Conservation (phyloP, 2,113 vertebrate species). For the Carassius gibelio region DNA sequence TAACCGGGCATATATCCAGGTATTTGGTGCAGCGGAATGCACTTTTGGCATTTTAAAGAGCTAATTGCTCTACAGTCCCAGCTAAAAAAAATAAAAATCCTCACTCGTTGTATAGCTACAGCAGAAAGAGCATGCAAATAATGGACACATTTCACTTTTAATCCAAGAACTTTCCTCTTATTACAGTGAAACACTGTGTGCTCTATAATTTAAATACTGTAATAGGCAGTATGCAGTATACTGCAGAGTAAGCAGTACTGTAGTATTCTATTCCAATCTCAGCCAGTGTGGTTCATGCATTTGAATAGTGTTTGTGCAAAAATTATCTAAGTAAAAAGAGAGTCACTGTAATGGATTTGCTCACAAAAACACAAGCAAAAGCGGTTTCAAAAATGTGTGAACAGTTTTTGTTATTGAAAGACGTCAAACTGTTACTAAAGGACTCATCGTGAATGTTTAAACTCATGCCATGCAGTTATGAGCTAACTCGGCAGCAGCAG, state of each 20-base stretch:
- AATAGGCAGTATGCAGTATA: background rate
- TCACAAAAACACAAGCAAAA: background rate
- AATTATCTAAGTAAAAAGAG: background rate
- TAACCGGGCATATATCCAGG: background rate
- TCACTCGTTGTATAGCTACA: background rate
- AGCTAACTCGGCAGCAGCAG: background rate
- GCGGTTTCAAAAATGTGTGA: background rate
- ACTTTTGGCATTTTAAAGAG: background rate
- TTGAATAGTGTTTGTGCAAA: background rate
- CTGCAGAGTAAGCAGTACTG: background rate
- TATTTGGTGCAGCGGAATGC: background rate
- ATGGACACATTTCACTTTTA: background rate
- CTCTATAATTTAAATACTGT: slow-evolving; percentile 7
- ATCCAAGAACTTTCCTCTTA: background rate
- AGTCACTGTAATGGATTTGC: background rate
- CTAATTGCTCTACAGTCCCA: background rate
- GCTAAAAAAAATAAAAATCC: background rate
- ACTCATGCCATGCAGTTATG: slow-evolving; percentile 34
- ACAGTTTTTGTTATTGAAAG: slow-evolving; percentile 23
- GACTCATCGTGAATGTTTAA: slow-evolving; percentile 35
- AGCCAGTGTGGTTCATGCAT: background rate
- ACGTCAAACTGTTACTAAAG: slow-evolving; percentile 31
- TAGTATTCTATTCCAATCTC: background rate
- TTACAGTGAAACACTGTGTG: background rate
- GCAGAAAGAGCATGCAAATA: background rate